Percentiles rank a stretch among this genome's conserved stretches.
These are phyloP conservation scores for Neogale vison DNA, from an alignment of 2,113 vertebrate species.

Conservation along the genomic window DNA sequence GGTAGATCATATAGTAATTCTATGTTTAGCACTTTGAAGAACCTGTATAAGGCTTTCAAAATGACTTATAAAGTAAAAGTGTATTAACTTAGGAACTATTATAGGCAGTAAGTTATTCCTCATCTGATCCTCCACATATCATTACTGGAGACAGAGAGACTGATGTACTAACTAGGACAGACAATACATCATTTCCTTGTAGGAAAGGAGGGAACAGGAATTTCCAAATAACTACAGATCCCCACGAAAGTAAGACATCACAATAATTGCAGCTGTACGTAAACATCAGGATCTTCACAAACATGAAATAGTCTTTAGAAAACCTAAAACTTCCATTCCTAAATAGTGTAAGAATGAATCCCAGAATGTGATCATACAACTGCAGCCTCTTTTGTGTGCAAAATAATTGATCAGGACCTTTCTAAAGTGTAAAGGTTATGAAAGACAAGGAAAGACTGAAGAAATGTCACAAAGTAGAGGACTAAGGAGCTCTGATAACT, in stretches of 20 bases:
- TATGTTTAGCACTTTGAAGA: not conserved
- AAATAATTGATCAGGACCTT: not conserved
- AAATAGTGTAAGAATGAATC: not conserved
- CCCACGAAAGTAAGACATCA: not conserved
- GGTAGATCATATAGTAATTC: not conserved
- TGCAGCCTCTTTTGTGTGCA: not conserved
- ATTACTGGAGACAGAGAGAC: not conserved
- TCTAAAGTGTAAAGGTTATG: not conserved
- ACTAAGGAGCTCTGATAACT: not conserved
- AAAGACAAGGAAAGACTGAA: not conserved
- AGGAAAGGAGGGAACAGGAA: not conserved
- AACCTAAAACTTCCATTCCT: not conserved
- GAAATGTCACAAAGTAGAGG: not conserved
- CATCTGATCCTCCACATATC: not conserved
- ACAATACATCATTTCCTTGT: not conserved
- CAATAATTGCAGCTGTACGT: not conserved
- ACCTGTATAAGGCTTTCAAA: not conserved
- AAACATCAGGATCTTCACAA: not conserved
- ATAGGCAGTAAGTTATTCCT: not conserved
- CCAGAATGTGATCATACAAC: not conserved
- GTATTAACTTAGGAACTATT: not conserved
- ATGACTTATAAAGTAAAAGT: not conserved
- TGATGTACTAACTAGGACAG: not conserved
- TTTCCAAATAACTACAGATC: not conserved
- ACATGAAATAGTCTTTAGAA: constrained; percentile 25